These are phyloP conservation scores for Parelbella ahira DNA, from an alignment of 2,888 invertebrate genomes.

Conservation along the genomic window DNA sequence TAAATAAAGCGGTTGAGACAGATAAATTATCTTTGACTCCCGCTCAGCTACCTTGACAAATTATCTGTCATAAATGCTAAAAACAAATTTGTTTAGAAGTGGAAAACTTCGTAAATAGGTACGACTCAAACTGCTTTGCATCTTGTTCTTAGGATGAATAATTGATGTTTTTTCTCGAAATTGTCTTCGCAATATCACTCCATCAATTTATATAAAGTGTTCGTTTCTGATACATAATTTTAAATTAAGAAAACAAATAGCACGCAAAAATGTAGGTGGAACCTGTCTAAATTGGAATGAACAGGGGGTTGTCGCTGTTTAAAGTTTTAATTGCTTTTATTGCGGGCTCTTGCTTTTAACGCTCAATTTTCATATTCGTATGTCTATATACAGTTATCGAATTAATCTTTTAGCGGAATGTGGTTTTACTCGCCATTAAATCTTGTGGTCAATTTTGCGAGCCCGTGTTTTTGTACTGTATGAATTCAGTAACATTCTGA, in stretches of 20 bases:
- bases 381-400: constrained; percentile 54
- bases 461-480: constrained; percentile 13
- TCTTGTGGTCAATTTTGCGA: constrained; percentile 31
- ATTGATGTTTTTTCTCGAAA: constrained; percentile 30
- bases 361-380: constrained; percentile 60
- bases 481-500: constrained; percentile 7
- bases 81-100: constrained; percentile 73
- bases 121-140: constrained; percentile 51
- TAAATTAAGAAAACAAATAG: constrained; percentile 41
- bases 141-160: constrained; percentile 36
- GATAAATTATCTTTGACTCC: constrained; percentile 79
- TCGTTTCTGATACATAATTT: constrained; percentile 38
- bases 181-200: constrained; percentile 20
- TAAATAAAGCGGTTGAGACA: constrained; percentile 78
- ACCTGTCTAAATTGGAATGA: constrained; percentile 49
- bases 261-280: constrained; percentile 47
- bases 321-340: constrained; percentile 77
- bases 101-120: constrained; percentile 63
- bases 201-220: constrained; percentile 26
- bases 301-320: constrained; percentile 56
- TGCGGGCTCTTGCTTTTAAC: constrained; percentile 61
- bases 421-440: constrained; percentile 34
- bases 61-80: constrained; percentile 76
- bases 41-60: constrained; percentile 73
- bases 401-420: constrained; percentile 53